Conservation (phyloP, 1,140 invertebrate species). For the Brachionus asplanchnoidis region DNA sequence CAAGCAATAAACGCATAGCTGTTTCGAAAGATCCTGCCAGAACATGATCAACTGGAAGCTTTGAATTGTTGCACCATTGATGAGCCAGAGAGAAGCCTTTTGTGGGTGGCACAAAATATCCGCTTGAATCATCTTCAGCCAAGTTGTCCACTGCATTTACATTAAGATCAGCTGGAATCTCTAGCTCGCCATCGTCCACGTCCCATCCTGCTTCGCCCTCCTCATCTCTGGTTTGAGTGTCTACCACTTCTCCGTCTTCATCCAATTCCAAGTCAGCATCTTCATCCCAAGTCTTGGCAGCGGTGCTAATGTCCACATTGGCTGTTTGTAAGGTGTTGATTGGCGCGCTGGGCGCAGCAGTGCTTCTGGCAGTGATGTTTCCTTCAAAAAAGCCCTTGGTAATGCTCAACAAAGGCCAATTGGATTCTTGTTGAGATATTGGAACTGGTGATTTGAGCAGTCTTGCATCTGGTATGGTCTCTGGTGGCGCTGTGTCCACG, state of each 20-base stretch:
- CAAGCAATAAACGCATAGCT: conserved; percentile 62
- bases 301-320: conserved; percentile 18
- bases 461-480: conserved; percentile 69
- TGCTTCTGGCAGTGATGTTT: conserved; percentile 59
- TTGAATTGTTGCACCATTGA: conserved; percentile 75
- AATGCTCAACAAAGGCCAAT: conserved; percentile 92
- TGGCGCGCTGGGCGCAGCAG: not conserved
- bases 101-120: conserved; percentile 77
- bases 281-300: conserved; percentile 53
- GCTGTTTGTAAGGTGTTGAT: not conserved
- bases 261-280: conserved; percentile 57
- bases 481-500: conserved; percentile 64
- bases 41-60: conserved; percentile 82
- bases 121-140: conserved; percentile 54
- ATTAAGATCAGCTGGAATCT: conserved; percentile 79
- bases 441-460: conserved; percentile 81
- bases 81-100: conserved; percentile 60
- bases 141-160: conserved; percentile 46
- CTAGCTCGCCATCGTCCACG: conserved; percentile 86
- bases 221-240: conserved; percentile 53
- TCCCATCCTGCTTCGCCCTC: conserved; percentile 71
- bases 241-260: conserved; percentile 49
- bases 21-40: conserved; percentile 89
- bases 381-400: conserved; percentile 75
- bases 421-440: conserved; percentile 74